These are phyloP conservation scores for Diprion similis DNA, from an alignment of 1,140 invertebrate genomes.

Conservation along the genomic window DNA sequence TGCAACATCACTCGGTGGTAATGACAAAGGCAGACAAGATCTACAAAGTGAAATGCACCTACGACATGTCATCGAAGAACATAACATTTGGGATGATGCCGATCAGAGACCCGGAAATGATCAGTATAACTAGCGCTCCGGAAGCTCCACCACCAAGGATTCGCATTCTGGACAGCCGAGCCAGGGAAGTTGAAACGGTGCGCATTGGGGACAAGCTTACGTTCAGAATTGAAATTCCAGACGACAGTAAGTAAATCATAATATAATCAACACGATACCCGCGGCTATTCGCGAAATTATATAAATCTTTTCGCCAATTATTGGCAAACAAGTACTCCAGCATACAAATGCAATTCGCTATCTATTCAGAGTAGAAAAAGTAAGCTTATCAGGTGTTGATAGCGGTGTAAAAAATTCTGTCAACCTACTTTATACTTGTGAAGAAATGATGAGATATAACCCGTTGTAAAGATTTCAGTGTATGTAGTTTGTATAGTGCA, in stretches of 20 bases:
- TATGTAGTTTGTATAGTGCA: not conserved
- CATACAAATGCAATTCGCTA: not conserved
- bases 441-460: not conserved
- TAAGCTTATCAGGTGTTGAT: not conserved
- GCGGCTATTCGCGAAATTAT: not conserved
- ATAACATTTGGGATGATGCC: constrained; percentile 98
- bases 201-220: constrained; percentile 93
- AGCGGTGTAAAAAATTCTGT: not conserved
- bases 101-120: constrained; percentile 93
- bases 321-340: not conserved
- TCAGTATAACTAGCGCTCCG: constrained; percentile 92
- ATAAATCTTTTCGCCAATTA: constrained; percentile 12
- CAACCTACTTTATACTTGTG: constrained; percentile 1
- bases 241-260: constrained; percentile 80
- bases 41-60: constrained; percentile 96
- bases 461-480: not conserved
- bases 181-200: constrained; percentile 91
- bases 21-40: constrained; percentile 98
- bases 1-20: constrained; percentile 94
- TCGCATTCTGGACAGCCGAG: constrained; percentile 83
- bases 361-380: not conserved
- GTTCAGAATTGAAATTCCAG: constrained; percentile 94
- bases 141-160: constrained; percentile 94
- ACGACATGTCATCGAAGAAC: constrained; percentile 95
- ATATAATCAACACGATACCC: not conserved